A percentile compares a stretch with the other conserved stretches of the same genome.
phyloP scores from a whole-genome alignment of 2,797 vertebrate genomes.

The Holocentrus rufus region DNA sequence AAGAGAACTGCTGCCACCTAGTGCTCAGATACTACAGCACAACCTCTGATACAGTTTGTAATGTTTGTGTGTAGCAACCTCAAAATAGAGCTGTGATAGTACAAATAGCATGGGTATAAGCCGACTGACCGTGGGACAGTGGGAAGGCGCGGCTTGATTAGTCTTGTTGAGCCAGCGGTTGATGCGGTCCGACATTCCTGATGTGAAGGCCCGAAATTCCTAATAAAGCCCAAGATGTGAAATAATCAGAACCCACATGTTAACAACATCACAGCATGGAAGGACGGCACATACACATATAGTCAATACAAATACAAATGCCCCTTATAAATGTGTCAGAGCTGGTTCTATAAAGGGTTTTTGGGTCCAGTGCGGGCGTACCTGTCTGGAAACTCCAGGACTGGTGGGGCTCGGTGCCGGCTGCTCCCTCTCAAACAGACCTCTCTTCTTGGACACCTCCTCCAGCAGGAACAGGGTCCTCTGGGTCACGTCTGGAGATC shows the following conservation, averaged over 20 bases:
- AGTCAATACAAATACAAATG: too few relatives aligned
- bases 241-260: background rate
- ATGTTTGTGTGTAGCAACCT: too few relatives aligned
- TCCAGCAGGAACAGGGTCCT: conserved; percentile 82
- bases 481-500: conserved; percentile 75
- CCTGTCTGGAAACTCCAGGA: conserved; percentile 77
- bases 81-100: background rate
- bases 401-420: conserved; percentile 45
- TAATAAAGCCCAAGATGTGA: conserved; percentile 48
- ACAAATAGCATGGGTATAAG: background rate
- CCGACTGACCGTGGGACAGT: conserved; percentile 67
- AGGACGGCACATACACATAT: too few relatives aligned
- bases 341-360: background rate
- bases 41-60: background rate
- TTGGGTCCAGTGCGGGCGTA: conserved; percentile 56
- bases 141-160: conserved; percentile 67
- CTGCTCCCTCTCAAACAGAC: conserved; percentile 89
- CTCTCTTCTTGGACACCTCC: conserved; percentile 90
- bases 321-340: too few relatives aligned
- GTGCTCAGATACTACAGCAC: background rate
- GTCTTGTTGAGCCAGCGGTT: conserved; percentile 87
- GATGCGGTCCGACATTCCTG: conserved; percentile 86
- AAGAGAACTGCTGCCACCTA: conserved; percentile 64
- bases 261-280: background rate
- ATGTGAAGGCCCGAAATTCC: conserved; percentile 82